phyloP scores from a whole-genome alignment of 2,888 invertebrate species.

The Crepidodera aurea region DNA sequence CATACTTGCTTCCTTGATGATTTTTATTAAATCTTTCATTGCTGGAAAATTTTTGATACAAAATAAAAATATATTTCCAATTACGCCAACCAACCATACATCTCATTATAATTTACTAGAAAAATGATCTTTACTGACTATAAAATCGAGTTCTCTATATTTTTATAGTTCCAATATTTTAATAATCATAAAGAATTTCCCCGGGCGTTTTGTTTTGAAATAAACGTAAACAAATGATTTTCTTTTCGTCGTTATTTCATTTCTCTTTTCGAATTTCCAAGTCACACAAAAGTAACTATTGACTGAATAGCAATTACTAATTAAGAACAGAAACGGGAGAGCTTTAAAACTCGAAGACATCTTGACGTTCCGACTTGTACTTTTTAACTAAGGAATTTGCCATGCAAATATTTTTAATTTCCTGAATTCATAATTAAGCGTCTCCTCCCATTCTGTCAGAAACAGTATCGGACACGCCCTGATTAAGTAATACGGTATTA shows the following conservation, averaged over 20 bases:
- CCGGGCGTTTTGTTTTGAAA: no score
- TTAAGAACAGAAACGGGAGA: not conserved
- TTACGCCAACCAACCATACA: no score
- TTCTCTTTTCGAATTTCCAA: not conserved
- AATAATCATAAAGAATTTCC: no score
- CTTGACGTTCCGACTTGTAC: slow-evolving; percentile 2
- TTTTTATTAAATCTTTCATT: no score
- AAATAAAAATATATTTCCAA: no score
- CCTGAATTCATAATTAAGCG: slow-evolving; percentile 30
- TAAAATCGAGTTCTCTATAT: no score
- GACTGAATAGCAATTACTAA: slow-evolving; percentile 18
- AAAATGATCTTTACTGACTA: no score
- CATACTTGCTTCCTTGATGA: no score
- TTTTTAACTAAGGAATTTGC: slow-evolving; percentile 25
- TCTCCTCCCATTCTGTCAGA: slow-evolving; percentile 3
- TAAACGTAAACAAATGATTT: not conserved
- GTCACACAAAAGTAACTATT: slow-evolving; percentile 16
- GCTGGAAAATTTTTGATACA: no score
- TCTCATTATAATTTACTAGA: no score
- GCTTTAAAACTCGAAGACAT: slow-evolving; percentile 1
- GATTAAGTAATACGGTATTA: no score
- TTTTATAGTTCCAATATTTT: no score
- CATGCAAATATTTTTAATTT: slow-evolving; percentile 37
- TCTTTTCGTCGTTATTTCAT: not conserved
- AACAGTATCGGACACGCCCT: not conserved